Conservation (phyloP, 2,113 vertebrate genomes). For the Salminus brasiliensis region DNA sequence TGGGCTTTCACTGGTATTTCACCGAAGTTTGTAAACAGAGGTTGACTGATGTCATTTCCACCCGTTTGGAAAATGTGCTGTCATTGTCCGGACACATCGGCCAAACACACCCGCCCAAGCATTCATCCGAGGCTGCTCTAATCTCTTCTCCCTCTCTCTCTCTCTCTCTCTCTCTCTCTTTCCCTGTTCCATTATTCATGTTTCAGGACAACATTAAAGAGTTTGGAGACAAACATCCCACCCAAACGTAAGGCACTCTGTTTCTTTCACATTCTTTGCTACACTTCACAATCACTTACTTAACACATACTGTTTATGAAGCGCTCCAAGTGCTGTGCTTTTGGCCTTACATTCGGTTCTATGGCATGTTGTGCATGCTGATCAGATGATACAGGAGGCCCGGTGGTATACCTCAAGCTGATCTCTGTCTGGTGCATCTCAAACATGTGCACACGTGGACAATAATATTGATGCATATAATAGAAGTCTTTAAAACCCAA, state of each 20-base stretch:
- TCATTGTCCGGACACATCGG: constrained; percentile 60
- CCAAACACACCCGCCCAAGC: constrained; percentile 66
- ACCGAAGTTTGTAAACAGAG: constrained; percentile 66
- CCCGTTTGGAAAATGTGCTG: constrained; percentile 77
- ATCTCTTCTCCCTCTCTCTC: constrained; percentile 63
- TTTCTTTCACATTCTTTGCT: constrained; percentile 27
- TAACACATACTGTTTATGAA: background rate
- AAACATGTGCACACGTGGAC: too few relatives aligned
- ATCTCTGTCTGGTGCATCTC: background rate
- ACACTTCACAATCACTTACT: constrained; percentile 16
- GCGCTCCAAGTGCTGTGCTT: background rate
- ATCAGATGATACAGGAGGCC: background rate
- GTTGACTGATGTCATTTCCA: constrained; percentile 81
- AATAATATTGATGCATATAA: too few relatives aligned
- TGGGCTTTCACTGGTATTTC: constrained; percentile 67
- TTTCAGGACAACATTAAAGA: constrained; percentile 93
- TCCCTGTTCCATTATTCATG: constrained; percentile 43
- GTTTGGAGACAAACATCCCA: constrained; percentile 91
- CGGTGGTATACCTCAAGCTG: background rate
- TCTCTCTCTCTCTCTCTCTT: constrained; percentile 62
- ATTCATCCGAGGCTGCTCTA: constrained; percentile 67
- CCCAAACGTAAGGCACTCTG: constrained; percentile 86
- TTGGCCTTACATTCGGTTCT: background rate
- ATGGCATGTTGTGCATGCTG: background rate
- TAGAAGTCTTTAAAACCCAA: too few relatives aligned